Evolutionary conservation across 2,797 vertebrate species (phyloP).

Genomic region (Anguilla marmorata): DNA sequence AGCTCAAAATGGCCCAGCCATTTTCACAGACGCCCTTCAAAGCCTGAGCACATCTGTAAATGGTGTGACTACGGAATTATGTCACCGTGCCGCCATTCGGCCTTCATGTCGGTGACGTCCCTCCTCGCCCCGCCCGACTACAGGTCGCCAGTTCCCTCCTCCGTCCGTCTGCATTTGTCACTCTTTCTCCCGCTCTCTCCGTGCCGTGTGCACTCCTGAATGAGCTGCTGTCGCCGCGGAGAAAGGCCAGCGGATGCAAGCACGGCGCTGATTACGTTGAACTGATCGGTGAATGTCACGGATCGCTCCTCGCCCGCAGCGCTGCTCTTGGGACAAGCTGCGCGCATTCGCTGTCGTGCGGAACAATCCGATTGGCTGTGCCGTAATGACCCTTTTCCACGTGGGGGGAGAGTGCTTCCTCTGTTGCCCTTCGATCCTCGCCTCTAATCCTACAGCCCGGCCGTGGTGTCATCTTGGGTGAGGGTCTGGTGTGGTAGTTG

Average conservation of each 20-base stretch:
- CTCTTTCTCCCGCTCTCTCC: background rate
- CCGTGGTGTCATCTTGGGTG: background rate
- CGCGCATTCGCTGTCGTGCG: background rate
- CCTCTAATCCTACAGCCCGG: background rate
- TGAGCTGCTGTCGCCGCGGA: background rate
- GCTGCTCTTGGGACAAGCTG: background rate
- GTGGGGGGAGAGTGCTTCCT: background rate
- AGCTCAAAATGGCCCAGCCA: too few species aligned
- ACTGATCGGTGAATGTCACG: background rate
- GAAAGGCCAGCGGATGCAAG: background rate
- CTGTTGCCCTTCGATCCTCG: background rate
- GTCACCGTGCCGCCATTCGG: background rate
- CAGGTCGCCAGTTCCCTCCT: background rate
- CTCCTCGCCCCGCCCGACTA: background rate
- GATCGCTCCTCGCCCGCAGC: background rate
- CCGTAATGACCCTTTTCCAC: background rate
- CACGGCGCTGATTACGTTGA: background rate
- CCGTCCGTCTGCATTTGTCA: background rate
- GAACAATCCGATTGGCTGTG: background rate
- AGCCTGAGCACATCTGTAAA: background rate
- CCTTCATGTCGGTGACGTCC: background rate
- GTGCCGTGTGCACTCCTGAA: conserved; percentile 34
- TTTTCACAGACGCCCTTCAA: background rate
- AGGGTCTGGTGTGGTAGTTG: background rate
- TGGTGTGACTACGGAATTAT: background rate